Base-by-base conservation (phyloP, 2,797 vertebrate genomes). In the Atherinosoma microstoma region DNA sequence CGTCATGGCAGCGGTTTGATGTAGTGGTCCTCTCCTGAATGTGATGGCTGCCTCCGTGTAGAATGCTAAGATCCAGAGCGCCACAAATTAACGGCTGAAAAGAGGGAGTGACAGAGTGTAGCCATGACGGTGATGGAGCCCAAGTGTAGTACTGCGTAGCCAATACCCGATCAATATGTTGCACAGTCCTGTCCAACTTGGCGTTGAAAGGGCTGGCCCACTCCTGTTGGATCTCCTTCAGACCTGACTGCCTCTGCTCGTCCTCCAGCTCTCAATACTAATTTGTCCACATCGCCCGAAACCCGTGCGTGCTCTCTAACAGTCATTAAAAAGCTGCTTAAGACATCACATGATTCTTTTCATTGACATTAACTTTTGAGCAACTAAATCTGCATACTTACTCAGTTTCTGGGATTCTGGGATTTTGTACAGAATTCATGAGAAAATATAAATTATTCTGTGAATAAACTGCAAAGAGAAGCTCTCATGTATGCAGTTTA, bases 131-230 rank as follows among this genome's bases (percentile, higher is more conserved):
- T 76, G 81, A 89, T 84, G 87, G 80, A 90, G 84, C 84, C 71
- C 81, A 73, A 70, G 88, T 85, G 87, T 86, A 86, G 89, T 86
- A 64, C 82, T 24, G 72, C 57, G 76, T 58, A 71, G 84, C 89
- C 79, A 75, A 87, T 87, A 84, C 59, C 56, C 64, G 73, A 89
- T 94, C 90, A 59, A 92, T 92, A 87, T 84, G 87, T 91, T 88
- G 88, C 84, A 75, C 64, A 61, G 85, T 60, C 82, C 83, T 80
- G 84, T 87, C 84, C 72, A 20, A 79, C 75, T 78, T 78, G 67
- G 64, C 9, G 18, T 58, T 42, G 67, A 85, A 75, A 67, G 61
- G 70, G 75, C 73, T 13, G n/a, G 67, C 69, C 76, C 11, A 29
- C 78, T 88, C 72, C 74, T 78, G 82, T 73, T 75, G 66, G 78